Percentiles rank a stretch among this genome's conserved stretches.
These are phyloP conservation scores for Sycobia sp. DNA, from an alignment of 1,140 invertebrate species.

Conservation along the genomic window DNA sequence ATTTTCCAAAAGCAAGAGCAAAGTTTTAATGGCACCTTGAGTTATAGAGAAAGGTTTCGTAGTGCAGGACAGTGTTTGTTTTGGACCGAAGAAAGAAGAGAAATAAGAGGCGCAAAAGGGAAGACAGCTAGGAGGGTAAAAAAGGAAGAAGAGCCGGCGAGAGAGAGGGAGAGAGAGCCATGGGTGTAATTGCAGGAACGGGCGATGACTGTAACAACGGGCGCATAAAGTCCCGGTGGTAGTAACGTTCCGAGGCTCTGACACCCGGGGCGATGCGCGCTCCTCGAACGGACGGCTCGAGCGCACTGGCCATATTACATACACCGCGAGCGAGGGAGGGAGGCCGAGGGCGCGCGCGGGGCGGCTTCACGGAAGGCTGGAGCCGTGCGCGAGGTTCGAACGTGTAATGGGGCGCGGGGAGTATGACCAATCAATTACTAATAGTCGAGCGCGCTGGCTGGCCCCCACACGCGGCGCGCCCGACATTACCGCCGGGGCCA, in stretches of 20 bases:
- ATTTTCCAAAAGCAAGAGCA: constrained; percentile 8
- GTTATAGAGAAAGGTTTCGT: constrained; percentile 10
- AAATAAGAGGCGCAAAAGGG: not conserved
- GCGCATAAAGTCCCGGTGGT: constrained; percentile 30
- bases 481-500: constrained; percentile 48
- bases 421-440: constrained; percentile 59
- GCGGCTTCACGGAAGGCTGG: constrained; percentile 44
- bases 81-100: not conserved
- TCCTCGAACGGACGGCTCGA: constrained; percentile 4
- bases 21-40: constrained; percentile 28
- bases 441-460: constrained; percentile 48
- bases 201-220: constrained; percentile 28
- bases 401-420: constrained; percentile 48
- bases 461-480: constrained; percentile 48
- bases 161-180: constrained; percentile 1
- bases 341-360: constrained; percentile 15
- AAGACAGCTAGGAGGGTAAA: not conserved
- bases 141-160: not conserved
- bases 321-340: too few relatives aligned
- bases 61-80: constrained; percentile 17
- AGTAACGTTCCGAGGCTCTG: not conserved
- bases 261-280: constrained; percentile 20
- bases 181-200: constrained; percentile 32
- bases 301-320: too few relatives aligned
- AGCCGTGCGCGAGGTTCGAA: constrained; percentile 43